These are phyloP conservation scores for Frankliniella intonsa DNA, from an alignment of 2,888 invertebrate genomes.

Conservation along the genomic window DNA sequence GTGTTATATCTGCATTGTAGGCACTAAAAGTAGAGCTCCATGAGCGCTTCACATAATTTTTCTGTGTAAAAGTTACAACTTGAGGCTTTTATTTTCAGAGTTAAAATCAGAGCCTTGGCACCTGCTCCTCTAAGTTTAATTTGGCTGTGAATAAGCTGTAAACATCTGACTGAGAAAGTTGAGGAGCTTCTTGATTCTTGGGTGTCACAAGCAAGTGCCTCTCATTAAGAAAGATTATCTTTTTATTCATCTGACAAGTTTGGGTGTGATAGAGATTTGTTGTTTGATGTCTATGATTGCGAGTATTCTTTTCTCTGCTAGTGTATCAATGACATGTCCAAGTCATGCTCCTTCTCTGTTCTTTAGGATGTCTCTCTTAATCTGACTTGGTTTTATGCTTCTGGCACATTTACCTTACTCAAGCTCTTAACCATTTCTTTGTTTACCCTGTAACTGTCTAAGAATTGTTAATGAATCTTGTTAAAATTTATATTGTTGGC, in stretches of 20 bases:
- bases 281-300: neutral
- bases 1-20: neutral
- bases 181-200: neutral
- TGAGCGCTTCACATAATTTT: neutral
- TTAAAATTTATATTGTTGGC: too few species aligned
- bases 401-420: too few species aligned
- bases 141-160: conserved; percentile 25
- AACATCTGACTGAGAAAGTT: neutral
- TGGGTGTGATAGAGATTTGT: neutral
- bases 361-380: too few species aligned
- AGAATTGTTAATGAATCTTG: too few species aligned
- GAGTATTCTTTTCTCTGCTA: too few species aligned
- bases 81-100: conserved; percentile 1
- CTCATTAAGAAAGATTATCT: neutral
- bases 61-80: neutral
- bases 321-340: too few species aligned
- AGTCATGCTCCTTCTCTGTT: too few species aligned
- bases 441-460: too few species aligned
- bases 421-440: too few species aligned
- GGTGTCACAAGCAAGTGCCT: neutral
- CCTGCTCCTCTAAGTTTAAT: conserved; percentile 19
- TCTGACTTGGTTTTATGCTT: too few species aligned
- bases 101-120: neutral
- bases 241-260: conserved; percentile 8
- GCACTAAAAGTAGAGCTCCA: neutral